These are phyloP conservation scores for Mohoua ochrocephala DNA, from an alignment of 2,113 vertebrate species.

Conservation along the genomic window DNA sequence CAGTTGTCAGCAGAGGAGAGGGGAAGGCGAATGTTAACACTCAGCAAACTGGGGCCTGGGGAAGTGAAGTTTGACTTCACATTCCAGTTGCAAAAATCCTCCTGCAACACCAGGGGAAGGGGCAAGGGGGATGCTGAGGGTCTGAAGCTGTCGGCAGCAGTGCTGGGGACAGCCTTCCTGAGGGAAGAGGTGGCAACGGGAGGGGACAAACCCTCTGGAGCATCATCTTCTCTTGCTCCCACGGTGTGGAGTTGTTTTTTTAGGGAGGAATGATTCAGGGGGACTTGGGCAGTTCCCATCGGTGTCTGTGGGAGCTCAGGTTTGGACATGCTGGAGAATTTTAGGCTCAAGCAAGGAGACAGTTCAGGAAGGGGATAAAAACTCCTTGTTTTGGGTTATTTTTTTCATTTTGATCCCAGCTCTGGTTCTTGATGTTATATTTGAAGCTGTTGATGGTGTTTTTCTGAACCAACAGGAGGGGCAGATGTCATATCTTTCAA, in stretches of 20 bases:
- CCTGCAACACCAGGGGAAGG: background rate
- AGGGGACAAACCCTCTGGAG: background rate
- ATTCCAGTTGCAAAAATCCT: background rate
- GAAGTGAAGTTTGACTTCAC: background rate
- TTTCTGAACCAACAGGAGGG: background rate
- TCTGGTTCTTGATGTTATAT: background rate
- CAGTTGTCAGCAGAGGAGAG: conserved; percentile 10
- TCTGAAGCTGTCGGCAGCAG: background rate
- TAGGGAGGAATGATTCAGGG: background rate
- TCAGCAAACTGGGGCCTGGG: background rate
- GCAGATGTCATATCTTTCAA: background rate
- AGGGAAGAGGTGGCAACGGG: too few relatives aligned
- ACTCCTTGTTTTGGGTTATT: background rate
- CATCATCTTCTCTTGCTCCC: background rate
- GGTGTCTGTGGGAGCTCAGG: fast-evolving
- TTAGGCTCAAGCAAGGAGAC: background rate
- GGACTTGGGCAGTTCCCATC: background rate
- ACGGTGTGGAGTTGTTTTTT: fast-evolving
- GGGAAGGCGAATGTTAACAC: background rate
- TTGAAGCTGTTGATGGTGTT: background rate
- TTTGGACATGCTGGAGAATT: background rate
- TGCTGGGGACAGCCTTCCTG: background rate
- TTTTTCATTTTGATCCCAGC: background rate
- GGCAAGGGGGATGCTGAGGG: background rate
- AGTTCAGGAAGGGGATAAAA: background rate